Base-by-base conservation (phyloP, 2,888 invertebrate species). In the Xestia sexstrigata region DNA sequence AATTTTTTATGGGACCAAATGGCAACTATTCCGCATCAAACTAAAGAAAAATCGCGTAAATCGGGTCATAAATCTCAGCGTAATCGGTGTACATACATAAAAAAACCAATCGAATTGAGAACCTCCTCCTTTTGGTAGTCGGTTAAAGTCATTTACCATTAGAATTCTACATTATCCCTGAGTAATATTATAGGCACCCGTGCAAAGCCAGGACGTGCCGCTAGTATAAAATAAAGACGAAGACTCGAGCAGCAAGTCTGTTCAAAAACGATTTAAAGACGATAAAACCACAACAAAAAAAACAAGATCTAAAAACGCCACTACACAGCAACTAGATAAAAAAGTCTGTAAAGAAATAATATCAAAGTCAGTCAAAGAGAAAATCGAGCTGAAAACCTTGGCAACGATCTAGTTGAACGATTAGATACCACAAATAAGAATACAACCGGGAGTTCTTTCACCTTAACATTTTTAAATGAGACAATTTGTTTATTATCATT, bases 391-490 rank as follows among this genome's bases (percentile, higher is more conserved):
- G 1, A 55, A 72, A 76, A 58, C 15, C 23, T 85, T 81, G 85
- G 70, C 85, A 77, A 68, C 77, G 7, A 23, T 62, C 47, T 42
- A 39, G 39, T 20, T 13, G 5, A 60, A 72, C 42, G 2, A 66
- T 73, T 63, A n/a, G n/a, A n/a, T n/a, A 66, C 58, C 20, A 58
- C 62, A 70, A 52, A 72, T 45, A 49, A 74, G 66, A 72, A 82
- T 1, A 60, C 26, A 39, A 71, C 17, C 15, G n/a, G 9, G 47
- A 82, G 83, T 74, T 82, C 83, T 67, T 82, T 79, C 39, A 86
- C 83, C 86, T 75, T 49, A 47, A 65, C 8, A 52, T 73, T 69
- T 85, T 63, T 52, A 78, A 30, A 71, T 63, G 65, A 52, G n/a
- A 69, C 45, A 60, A 74, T 78, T 78, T 78, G 58, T 82, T 82